phyloP scores from a whole-genome alignment of 2,888 invertebrate species.

The Lasioglossum zephyrum region DNA sequence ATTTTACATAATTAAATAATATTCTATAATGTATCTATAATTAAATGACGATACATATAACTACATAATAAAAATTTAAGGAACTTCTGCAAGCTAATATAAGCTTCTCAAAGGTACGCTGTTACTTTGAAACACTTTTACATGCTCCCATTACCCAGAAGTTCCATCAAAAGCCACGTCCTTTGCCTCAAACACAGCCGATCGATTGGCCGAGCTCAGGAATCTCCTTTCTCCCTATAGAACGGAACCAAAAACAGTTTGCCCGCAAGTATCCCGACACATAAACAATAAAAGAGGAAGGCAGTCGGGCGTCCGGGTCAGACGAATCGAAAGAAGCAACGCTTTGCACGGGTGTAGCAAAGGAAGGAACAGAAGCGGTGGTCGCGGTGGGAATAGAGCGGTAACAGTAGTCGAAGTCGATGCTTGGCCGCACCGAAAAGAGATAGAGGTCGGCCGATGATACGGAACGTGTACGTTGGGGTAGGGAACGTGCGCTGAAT shows the following conservation, averaged over 20 bases:
- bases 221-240: not conserved
- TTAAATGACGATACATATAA: no score
- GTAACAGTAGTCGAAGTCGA: conserved; percentile 66
- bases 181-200: not conserved
- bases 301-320: not conserved
- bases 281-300: not conserved
- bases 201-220: not conserved
- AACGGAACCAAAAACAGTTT: not conserved
- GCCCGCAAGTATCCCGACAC: not conserved
- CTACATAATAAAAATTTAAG: not conserved
- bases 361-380: conserved; percentile 31
- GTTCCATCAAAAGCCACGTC: not conserved
- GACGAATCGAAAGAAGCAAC: conserved; percentile 45
- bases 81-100: not conserved
- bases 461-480: conserved; percentile 48
- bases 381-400: conserved; percentile 42
- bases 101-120: not conserved
- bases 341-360: conserved; percentile 7
- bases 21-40: no score
- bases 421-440: conserved; percentile 58
- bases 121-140: not conserved
- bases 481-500: conserved; percentile 72
- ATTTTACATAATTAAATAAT: no score
- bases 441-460: conserved; percentile 48
- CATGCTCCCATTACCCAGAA: not conserved